phyloP scores from a whole-genome alignment of 2,797 vertebrate species.

The Enteromius argenteus region DNA sequence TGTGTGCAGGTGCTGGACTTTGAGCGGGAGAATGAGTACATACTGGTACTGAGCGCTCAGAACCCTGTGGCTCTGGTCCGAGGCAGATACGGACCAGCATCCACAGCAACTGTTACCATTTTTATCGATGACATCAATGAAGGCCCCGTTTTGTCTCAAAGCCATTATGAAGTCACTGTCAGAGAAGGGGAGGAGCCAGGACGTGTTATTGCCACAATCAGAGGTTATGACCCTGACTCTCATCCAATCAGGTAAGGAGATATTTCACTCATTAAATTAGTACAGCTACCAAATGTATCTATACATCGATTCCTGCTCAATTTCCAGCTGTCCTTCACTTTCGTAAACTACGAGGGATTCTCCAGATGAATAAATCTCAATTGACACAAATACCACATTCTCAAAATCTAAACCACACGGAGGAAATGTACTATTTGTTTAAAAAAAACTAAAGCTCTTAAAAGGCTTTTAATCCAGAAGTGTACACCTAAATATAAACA shows the following conservation, averaged over 20 bases:
- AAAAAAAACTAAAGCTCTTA: neutral
- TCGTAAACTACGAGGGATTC: neutral
- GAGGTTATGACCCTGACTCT: constrained; percentile 79
- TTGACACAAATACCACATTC: neutral
- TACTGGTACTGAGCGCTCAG: constrained; percentile 80
- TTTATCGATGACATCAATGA: constrained; percentile 81
- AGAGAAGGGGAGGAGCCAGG: constrained; percentile 81
- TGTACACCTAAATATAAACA: neutral
- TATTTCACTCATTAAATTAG: neutral
- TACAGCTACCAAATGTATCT: neutral
- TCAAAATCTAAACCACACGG: neutral
- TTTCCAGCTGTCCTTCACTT: neutral
- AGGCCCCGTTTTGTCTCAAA: constrained; percentile 79
- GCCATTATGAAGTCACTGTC: constrained; percentile 83
- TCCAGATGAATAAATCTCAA: neutral
- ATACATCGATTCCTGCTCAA: neutral
- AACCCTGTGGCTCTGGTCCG: constrained; percentile 81
- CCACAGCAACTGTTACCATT: constrained; percentile 85
- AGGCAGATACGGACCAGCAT: constrained; percentile 79
- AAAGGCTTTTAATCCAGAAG: neutral
- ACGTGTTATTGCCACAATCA: constrained; percentile 82
- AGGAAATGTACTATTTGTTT: neutral
- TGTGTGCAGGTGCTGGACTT: constrained; percentile 83
- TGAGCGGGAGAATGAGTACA: constrained; percentile 82
- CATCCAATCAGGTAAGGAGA: constrained; percentile 76